These are phyloP conservation scores for Oscheius sp. DNA, from an alignment of 2,888 invertebrate species.

Conservation along the genomic window DNA sequence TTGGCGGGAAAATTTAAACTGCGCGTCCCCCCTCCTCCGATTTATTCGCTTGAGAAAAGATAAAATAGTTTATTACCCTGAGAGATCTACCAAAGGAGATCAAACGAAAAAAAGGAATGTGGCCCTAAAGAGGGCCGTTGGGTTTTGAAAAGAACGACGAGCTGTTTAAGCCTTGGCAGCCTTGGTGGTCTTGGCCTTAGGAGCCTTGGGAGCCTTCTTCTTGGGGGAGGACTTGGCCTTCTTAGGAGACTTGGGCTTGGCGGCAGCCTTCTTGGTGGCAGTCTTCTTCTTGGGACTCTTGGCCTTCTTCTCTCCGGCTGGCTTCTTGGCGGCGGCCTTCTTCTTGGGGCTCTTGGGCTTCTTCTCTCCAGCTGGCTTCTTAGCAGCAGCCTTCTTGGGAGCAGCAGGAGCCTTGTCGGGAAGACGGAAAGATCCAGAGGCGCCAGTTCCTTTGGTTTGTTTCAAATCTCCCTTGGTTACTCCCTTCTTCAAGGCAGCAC, in stretches of 20 bases:
- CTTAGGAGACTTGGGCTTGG: conserved; percentile 35
- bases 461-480: conserved; percentile 70
- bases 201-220: conserved; percentile 27
- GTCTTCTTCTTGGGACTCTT: conserved; percentile 33
- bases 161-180: conserved; percentile 15
- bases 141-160: conserved; percentile 31
- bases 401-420: conserved; percentile 37
- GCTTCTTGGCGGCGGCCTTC: conserved; percentile 38
- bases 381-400: conserved; percentile 32
- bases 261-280: conserved; percentile 28
- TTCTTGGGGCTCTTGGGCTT: conserved; percentile 40
- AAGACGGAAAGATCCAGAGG: conserved; percentile 59
- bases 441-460: conserved; percentile 67
- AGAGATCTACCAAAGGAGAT: background rate
- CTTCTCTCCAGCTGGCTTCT: conserved; percentile 41
- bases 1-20: too few relatives aligned
- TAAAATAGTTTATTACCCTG: conserved; percentile 13
- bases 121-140: conserved; percentile 62
- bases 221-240: conserved; percentile 41
- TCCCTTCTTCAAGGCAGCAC: conserved; percentile 71
- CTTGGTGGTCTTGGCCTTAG: conserved; percentile 32
- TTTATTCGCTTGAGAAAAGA: too few relatives aligned
- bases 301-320: conserved; percentile 45
- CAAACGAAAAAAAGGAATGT: conserved; percentile 26
- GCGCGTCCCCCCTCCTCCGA: too few relatives aligned